Base-by-base conservation (phyloP, 1,140 invertebrate genomes). In the Bombus balteatus region DNA sequence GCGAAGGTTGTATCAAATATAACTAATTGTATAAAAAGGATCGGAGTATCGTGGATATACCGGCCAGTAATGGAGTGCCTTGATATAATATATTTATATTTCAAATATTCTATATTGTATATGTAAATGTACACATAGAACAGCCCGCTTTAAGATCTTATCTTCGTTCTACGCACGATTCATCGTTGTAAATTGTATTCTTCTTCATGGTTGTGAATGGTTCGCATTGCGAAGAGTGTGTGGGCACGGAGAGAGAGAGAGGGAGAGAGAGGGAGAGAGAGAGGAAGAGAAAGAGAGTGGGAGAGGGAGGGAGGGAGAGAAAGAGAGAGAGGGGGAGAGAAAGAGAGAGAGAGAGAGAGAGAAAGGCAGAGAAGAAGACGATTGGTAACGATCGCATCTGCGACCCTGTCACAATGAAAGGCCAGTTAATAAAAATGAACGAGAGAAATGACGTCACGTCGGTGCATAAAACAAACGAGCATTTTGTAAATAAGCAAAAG, bases 81-180 rank as follows among this genome's bases (percentile, higher is more conserved):
- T 85, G 81, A 85, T 74, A 85, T 85, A 85, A 85, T 85, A 81
- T 85, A 85, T 85, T 85, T 85, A 85, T 85, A 85, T 57, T 15
- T 6, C 18, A 70, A 68, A 74, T 85, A 85, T 75, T 68, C 41
- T 81, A 81, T 85, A 85, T 80, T 71, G 53, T 72, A 65, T 43
- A 66, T 81, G 59, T 73, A 71, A 75, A 66, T 43, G 47, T 59
- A 34, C 47, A 81, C 47, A 37, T 37, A 34, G 13, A 37, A 47
- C 47, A 47, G 13, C 32, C 68, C 83, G 41, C 66, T 59, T 75
- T 39, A 73, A 34, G 37, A 81, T 59, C 15, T 39, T 62, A 53
- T 62, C n/a, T 32, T 13, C 13, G 15, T 62, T n/a, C 8, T 76
- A 18, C 32, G 78, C 22, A 12, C 78, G 59, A 74, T 72, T 59